Base-by-base conservation (phyloP, 1,140 invertebrate genomes). In the Augochlora pura region DNA sequence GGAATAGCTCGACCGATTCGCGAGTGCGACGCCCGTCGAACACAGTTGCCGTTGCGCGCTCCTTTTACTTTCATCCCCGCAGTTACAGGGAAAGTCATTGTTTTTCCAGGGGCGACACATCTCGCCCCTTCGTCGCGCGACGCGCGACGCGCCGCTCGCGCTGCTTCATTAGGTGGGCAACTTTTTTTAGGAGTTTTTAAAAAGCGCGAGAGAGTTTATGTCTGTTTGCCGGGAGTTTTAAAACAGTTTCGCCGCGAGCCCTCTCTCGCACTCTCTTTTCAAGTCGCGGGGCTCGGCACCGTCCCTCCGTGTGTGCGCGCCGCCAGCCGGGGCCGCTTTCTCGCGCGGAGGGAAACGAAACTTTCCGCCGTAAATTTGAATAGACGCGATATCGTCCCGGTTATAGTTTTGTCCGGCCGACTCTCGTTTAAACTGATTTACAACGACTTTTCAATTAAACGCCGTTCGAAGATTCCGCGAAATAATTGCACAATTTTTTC, bases 181-280 rank as follows among this genome's bases (percentile, higher is more conserved):
- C 84, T 88, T 32, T 88, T 90, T 86, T 86, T 87, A 87, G 77
- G 81, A 79, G 72, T 87, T 89, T 90, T 89, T 89, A 89, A 91
- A 88, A 87, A 88, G 86, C 82, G 70, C 68, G 77, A 85, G 81
- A 85, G 81, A 86, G 84, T 91, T 89, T 89, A 88, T 82, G 85
- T 81, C 71, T 76, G 83, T 81, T 89, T 84, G 82, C 82, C 73
- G 79, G 62, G 88, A 90, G 85, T 90, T 91, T 90, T 91, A 89
- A 89, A 91, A 90, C 87, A 88, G 85, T 88, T 89, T 86, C 78
- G 49, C 77, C 54, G 18, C 42, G 49, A 42, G 21, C 9, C 42
- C 76, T 54, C 63, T 57, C 32, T 72, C 38, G 69, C 59, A 76
- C 70, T 63, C 77, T 69, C 72, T 76, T 59, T 64, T 64, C 66